A percentile compares a stretch with the other conserved stretches of the same genome.
These are phyloP conservation scores for Panthera uncia DNA, from an alignment of 2,113 vertebrate genomes.

Conservation along the genomic window DNA sequence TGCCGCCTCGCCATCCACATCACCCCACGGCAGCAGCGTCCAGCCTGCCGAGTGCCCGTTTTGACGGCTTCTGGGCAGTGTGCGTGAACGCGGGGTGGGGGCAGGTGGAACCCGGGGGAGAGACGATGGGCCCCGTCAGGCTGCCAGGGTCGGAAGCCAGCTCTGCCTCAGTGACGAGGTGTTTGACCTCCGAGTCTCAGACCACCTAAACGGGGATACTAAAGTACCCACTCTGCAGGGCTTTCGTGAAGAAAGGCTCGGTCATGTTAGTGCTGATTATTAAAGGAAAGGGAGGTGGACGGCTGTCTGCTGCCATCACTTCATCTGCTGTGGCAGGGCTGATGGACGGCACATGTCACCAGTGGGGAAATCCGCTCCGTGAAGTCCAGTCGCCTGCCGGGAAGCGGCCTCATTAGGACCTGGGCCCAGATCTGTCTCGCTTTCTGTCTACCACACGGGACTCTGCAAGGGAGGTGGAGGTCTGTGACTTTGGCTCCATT, in stretches of 20 bases:
- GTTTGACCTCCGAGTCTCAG: background rate
- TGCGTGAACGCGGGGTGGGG: fast-evolving
- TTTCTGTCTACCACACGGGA: background rate
- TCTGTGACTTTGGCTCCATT: background rate
- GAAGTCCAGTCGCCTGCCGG: slow-evolving; percentile 39
- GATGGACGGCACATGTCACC: background rate
- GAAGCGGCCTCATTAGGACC: slow-evolving; percentile 33
- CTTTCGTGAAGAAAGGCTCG: background rate
- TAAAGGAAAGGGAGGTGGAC: background rate
- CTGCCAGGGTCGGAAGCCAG: background rate
- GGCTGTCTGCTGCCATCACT: no score
- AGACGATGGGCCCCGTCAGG: background rate
- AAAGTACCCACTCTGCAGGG: background rate
- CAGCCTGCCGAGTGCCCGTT: fast-evolving
- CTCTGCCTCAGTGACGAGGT: background rate
- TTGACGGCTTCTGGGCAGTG: fast-evolving
- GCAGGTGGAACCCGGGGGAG: background rate
- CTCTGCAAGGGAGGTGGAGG: background rate
- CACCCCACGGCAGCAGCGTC: fast-evolving
- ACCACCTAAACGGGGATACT: background rate
- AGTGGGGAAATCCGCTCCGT: background rate
- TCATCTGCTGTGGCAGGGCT: fast-evolving
- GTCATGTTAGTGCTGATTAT: background rate
- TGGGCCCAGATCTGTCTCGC: background rate
- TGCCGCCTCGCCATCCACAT: background rate